Evolutionary conservation across 2,888 invertebrate genomes (phyloP), one percentile per base, ranked within the genome.

Genomic region (Aleiodes leptofemur): DNA sequence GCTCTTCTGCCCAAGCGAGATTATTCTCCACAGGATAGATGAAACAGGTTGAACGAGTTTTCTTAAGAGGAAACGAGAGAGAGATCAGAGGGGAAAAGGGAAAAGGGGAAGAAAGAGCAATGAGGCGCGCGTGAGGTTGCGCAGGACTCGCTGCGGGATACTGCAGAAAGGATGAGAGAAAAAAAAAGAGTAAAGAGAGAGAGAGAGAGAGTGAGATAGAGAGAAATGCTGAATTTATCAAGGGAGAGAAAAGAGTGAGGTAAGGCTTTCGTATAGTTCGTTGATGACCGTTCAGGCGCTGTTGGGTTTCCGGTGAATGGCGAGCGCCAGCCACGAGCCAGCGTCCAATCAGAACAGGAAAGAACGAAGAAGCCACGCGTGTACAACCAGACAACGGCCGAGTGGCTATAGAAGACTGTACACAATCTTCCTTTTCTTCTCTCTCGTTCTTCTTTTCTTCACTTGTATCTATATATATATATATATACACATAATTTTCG

Each of bases 261-360:
- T 57, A 53, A 72, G 76, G 69, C 77, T 70, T 76, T 68, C 48
- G 76, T 75, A 72, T 76, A 68, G 69, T 71, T 56, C 69, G 71
- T 59, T 56, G 75, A 76, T 76, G 77, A 76, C 78, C 77, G 77
- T 70, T 38, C 78, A 76, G 79, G 83, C 74, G 82, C 82, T 81
- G 81, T 77, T 77, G 78, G 78, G 83, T 85, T 86, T 86, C 85
- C 85, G 84, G 85, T 86, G 84, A 83, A 83, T 82, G 86, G 84
- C 85, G 85, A 83, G 83, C 85, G 87, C 88, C 89, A 86, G 89
- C 88, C 89, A 89, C 89, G 89, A 89, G 89, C 89, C 89, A 85
- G 81, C 86, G 85, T 89, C 89, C 89, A 88, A 89, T 89, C 89
- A 88, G 87, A 85, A 81, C 85, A 84, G 87, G 84, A 87, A 87